A percentile compares a stretch with the other conserved stretches of the same genome.
Conservation (phyloP, 2,888 invertebrate species). For the Branchipolynoe longqiensis region DNA sequence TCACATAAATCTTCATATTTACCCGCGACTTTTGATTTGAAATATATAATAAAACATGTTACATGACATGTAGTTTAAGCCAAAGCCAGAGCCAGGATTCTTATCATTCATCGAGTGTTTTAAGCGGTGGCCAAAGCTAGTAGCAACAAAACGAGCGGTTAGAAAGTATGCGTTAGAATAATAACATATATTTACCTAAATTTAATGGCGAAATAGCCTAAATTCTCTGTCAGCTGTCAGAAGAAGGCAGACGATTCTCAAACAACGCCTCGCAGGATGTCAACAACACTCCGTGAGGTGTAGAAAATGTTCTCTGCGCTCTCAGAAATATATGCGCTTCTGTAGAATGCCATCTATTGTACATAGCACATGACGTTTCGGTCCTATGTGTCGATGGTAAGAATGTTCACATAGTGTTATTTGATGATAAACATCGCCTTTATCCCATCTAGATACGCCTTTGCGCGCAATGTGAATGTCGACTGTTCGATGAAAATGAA, state of each 20-base stretch:
- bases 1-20: no score
- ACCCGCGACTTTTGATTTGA: no score
- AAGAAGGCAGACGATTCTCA: conserved; percentile 51
- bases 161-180: no score
- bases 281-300: background rate
- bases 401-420: background rate
- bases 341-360: background rate
- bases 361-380: background rate
- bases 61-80: no score
- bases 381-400: background rate
- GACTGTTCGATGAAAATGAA: background rate
- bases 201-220: background rate
- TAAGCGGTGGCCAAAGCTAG: no score
- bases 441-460: background rate
- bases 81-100: no score
- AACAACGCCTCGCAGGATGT: conserved; percentile 18
- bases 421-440: background rate
- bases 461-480: background rate
- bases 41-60: no score
- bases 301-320: background rate
- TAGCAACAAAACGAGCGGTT: no score
- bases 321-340: background rate
- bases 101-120: no score
- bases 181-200: background rate
- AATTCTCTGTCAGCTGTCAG: conserved; percentile 57